A percentile compares a stretch with the other conserved stretches of the same genome.
Evolutionary conservation across 2,113 vertebrate species (phyloP).

Genomic region (Embiotoca jacksoni): DNA sequence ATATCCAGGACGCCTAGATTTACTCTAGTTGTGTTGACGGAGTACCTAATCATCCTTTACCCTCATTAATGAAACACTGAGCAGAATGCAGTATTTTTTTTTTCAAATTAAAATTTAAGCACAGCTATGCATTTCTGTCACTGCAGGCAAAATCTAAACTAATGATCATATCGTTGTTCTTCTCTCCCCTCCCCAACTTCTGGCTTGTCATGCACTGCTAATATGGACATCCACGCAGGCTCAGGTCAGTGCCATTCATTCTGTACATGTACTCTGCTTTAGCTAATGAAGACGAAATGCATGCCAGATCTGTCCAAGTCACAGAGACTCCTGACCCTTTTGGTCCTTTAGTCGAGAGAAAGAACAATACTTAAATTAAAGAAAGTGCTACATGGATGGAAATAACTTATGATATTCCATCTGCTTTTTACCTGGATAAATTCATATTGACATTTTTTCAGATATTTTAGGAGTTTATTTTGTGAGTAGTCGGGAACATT

Average conservation of each 20-base stretch:
- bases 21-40: constrained; percentile 52
- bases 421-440: constrained; percentile 40
- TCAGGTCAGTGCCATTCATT: constrained; percentile 95
- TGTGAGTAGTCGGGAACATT: constrained; percentile 34
- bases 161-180: constrained; percentile 95
- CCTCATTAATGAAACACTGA: constrained; percentile 59
- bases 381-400: constrained; percentile 6
- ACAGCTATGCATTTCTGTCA: constrained; percentile 62
- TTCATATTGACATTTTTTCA: constrained; percentile 39
- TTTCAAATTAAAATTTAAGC: constrained; percentile 25
- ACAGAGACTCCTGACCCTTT: constrained; percentile 40
- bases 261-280: constrained; percentile 81
- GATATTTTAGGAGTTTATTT: constrained; percentile 49
- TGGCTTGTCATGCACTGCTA: constrained; percentile 94
- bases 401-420: constrained; percentile 43
- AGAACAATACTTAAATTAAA: constrained; percentile 48
- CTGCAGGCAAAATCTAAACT: constrained; percentile 84
- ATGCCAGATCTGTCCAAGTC: constrained; percentile 60
- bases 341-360: constrained; percentile 24
- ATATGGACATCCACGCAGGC: constrained; percentile 98
- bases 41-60: constrained; percentile 65
- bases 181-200: constrained; percentile 87
- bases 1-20: constrained; percentile 34
- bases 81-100: constrained; percentile 40
- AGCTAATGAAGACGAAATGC: constrained; percentile 78